These are phyloP conservation scores for Morpho deidamia DNA, from an alignment of 2,888 invertebrate genomes.

Conservation along the genomic window DNA sequence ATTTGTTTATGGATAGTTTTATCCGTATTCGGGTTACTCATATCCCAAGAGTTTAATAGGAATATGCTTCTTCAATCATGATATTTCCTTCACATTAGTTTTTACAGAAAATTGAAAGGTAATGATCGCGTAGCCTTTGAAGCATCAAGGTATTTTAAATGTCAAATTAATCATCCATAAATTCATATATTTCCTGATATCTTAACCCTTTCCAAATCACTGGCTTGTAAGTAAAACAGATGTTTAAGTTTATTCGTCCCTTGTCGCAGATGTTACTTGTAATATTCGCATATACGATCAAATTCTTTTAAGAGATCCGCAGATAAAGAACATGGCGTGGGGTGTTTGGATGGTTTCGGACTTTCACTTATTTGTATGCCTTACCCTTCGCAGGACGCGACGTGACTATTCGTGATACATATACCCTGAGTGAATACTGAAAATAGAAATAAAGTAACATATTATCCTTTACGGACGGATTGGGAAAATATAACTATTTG, in stretches of 20 bases:
- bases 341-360: slow-evolving; percentile 70
- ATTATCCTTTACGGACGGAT: slow-evolving; percentile 73
- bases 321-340: slow-evolving; percentile 74
- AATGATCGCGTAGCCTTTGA: no score
- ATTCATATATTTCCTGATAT: no score
- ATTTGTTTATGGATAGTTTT: no score
- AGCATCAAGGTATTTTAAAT: no score
- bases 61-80: no score
- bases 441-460: slow-evolving; percentile 78
- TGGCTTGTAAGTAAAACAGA: slow-evolving; percentile 17
- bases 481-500: slow-evolving; percentile 46
- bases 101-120: no score
- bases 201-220: slow-evolving; percentile 4
- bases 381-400: slow-evolving; percentile 69
- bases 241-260: slow-evolving; percentile 68
- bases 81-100: no score
- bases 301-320: slow-evolving; percentile 76
- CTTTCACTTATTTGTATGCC: slow-evolving; percentile 78
- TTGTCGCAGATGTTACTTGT: slow-evolving; percentile 74
- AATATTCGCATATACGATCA: slow-evolving; percentile 76
- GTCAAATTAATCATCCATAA: no score
- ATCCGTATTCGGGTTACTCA: no score
- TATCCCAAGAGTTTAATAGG: no score
- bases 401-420: slow-evolving; percentile 79
- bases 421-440: slow-evolving; percentile 77